These are phyloP conservation scores for Phalacrocorax carbo DNA, from an alignment of 2,113 vertebrate species.

Conservation along the genomic window DNA sequence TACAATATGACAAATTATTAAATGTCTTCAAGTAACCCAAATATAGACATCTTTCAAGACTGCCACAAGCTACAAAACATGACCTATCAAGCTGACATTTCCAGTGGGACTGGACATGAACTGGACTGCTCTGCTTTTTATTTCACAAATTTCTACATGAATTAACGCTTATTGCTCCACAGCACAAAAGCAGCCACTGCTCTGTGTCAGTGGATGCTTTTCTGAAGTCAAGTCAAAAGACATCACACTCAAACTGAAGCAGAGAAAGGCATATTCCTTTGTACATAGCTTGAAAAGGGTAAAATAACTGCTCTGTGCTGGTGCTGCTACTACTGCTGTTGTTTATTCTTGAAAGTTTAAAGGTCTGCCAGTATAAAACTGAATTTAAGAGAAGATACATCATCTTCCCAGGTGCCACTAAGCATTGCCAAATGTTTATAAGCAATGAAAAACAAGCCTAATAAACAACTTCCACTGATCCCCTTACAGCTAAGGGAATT, in stretches of 20 bases:
- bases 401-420: not conserved
- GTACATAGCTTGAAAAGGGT: not conserved
- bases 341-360: not conserved
- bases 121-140: not conserved
- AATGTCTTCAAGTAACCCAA: not conserved
- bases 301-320: not conserved
- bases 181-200: not conserved
- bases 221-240: slow-evolving; percentile 14
- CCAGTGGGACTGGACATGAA: not conserved
- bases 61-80: not conserved
- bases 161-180: not conserved
- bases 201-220: not conserved
- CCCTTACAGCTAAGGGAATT: not conserved
- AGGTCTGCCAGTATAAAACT: not conserved
- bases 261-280: not conserved
- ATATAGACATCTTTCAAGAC: not conserved
- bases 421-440: not conserved
- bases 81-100: not conserved
- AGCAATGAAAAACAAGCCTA: not conserved
- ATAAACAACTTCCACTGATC: not conserved
- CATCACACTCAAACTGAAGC: not conserved
- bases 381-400: not conserved
- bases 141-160: slow-evolving; percentile 55
- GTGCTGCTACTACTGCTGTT: not conserved
- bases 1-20: not conserved